phyloP scores from a whole-genome alignment of 1,140 invertebrate genomes.

The Samia ricini region DNA sequence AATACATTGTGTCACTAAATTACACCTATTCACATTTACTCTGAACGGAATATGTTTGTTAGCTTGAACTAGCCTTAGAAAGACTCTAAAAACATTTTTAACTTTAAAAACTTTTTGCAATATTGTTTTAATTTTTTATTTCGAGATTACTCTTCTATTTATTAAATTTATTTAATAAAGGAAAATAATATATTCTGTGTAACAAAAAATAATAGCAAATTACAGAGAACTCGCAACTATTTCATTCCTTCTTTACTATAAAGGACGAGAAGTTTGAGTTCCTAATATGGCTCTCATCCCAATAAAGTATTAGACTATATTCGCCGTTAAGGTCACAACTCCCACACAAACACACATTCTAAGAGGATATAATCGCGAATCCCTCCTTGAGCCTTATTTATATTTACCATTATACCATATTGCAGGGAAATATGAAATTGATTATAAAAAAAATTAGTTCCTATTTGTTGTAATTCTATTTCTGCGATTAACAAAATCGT shows the following conservation, averaged over 20 bases:
- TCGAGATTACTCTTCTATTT: too few species aligned
- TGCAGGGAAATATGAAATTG: background rate
- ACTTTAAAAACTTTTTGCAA: too few species aligned
- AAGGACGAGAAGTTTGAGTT: background rate
- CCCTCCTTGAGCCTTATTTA: background rate
- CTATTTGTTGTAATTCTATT: too few species aligned
- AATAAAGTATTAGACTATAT: background rate
- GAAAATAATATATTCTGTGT: background rate
- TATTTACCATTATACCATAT: background rate
- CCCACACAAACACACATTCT: background rate
- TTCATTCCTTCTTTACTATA: constrained; percentile 1
- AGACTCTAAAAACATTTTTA: too few species aligned
- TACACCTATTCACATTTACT: too few species aligned
- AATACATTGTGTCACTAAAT: too few species aligned
- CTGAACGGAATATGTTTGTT: too few species aligned
- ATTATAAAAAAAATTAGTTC: background rate
- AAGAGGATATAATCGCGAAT: background rate
- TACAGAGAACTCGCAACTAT: constrained; percentile 2
- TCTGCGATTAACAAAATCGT: too few species aligned
- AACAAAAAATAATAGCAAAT: too few species aligned
- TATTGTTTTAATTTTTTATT: too few species aligned
- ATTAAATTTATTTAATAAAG: constrained; percentile 29
- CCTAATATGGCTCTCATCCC: background rate
- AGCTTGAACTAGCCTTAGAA: too few species aligned
- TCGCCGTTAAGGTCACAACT: background rate